Conservation (phyloP, 37 sponge, comb jelly and placozoan species). For the Theonella swinhoei region DNA sequence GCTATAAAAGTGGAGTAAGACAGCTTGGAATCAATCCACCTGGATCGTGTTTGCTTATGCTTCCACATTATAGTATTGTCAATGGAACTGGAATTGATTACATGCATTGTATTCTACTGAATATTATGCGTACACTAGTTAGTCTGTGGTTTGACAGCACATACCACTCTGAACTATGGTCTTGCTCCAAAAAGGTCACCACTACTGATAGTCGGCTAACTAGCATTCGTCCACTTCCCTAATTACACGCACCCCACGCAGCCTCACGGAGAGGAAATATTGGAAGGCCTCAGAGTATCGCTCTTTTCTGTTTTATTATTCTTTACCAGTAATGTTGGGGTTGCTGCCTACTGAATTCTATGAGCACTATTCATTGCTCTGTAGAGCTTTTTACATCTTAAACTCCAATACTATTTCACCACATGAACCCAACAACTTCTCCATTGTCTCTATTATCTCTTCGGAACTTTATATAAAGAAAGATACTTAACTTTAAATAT, state of each 20-base stretch:
- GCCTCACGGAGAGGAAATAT: background rate
- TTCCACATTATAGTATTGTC: background rate
- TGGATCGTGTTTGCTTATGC: background rate
- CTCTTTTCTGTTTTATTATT: conserved; percentile 7
- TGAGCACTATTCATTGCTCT: background rate
- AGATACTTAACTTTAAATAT: background rate
- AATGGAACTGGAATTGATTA: conserved; percentile 7
- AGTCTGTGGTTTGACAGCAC: background rate
- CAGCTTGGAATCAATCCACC: background rate
- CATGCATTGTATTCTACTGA: conserved; percentile 10
- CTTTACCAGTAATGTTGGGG: conserved; percentile 1
- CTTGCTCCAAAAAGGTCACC: background rate
- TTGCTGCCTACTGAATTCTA: background rate
- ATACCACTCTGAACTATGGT: background rate
- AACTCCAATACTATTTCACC: background rate
- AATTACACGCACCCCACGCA: conserved; percentile 1
- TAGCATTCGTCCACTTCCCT: background rate
- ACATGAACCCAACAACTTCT: background rate
- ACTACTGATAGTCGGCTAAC: background rate
- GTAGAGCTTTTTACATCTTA: background rate
- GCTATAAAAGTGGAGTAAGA: background rate
- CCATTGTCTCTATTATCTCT: background rate
- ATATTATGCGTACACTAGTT: background rate
- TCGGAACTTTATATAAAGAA: background rate
- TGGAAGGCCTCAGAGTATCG: conserved; percentile 17